Base-by-base conservation (phyloP, 2,888 invertebrate genomes). In the Sialis fuliginosa region DNA sequence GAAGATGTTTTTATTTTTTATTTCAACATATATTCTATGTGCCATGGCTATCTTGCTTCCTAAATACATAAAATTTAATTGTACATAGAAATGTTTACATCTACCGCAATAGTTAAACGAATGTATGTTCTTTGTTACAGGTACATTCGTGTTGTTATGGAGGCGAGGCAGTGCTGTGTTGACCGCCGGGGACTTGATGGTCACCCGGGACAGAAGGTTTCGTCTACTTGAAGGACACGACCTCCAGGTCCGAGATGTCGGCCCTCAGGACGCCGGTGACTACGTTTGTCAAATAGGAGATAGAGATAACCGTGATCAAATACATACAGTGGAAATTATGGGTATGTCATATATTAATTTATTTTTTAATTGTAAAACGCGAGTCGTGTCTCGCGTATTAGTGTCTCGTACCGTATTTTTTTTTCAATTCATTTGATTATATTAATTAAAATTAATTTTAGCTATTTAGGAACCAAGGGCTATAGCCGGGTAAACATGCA, bases 211-310 rank as follows among this genome's bases (percentile, higher is more conserved):
- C 56, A 70, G 74, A 46, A 58, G 81, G 52, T 78, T 80, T 60
- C 69, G 77, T 8, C 70, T 81, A 40, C 77, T 78, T 4, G 77
- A 78, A 46, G 80, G 80, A 2, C 80, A 77, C 58, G 79, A 80
- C 56, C 64, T 81, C 48, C 78, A 80, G 64, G 80, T 81, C 52
- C 75, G 74, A 43, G 76, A 77, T 52, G 77, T 81, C 1, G 74
- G 76, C 39, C 79, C 80, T 0, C 46, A 46, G 34, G 42, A 46
- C 31, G 46, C 46, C 10, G 46, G 46, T 30, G 46, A 81, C 67
- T 81, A 81, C 66, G 77, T 81, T n/a, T 81, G 81, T 60, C 81
- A 81, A 66, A 76, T 81, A 52, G 78, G 79, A 44, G 80, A 79
- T 62, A 72, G 76, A 43, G 73, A 76, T 50, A 75, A 76, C 42